phyloP scores from a whole-genome alignment of 2,113 vertebrate genomes.

The Cheilinus undulatus region DNA sequence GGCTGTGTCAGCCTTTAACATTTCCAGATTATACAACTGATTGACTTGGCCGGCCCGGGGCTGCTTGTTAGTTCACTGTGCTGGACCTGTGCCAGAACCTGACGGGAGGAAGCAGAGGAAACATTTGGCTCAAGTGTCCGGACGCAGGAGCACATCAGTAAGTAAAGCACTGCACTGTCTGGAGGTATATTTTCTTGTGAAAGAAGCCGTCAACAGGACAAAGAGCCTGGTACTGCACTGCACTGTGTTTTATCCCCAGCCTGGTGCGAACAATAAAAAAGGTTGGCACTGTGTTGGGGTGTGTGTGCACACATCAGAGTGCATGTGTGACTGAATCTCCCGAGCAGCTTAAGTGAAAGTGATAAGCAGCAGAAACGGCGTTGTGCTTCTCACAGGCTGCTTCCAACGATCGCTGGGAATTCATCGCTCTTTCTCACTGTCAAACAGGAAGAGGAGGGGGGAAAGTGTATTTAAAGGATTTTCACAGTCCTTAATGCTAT shows the following conservation, averaged over 20 bases:
- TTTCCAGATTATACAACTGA: conserved; percentile 71
- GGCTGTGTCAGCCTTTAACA: conserved; percentile 52
- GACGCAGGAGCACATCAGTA: conserved; percentile 21
- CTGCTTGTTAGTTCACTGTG: conserved; percentile 63
- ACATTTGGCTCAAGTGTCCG: conserved; percentile 61
- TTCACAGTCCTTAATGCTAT: conserved; percentile 78
- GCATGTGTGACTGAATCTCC: conserved; percentile 61
- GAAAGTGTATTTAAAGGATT: conserved; percentile 82
- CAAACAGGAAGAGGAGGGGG: conserved; percentile 65
- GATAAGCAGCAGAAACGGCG: conserved; percentile 69
- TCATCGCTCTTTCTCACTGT: conserved; percentile 75
- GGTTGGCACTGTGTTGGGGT: conserved; percentile 42
- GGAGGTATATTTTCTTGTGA: conserved; percentile 34
- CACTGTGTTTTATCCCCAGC: conserved; percentile 52
- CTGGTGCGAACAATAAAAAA: conserved; percentile 61
- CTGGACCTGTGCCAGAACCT: conserved; percentile 63
- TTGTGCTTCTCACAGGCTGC: conserved; percentile 56
- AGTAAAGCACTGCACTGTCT: conserved; percentile 39
- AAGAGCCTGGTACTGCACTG: conserved; percentile 42
- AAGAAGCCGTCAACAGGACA: conserved; percentile 51
- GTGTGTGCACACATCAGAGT: conserved; percentile 41
- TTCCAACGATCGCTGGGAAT: conserved; percentile 67
- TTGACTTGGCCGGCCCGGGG: conserved; percentile 67
- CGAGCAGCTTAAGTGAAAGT: conserved; percentile 75
- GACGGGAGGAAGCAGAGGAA: conserved; percentile 37